These are phyloP conservation scores for Bembecia ichneumoniformis DNA, from an alignment of 2,888 invertebrate genomes.

Conservation along the genomic window DNA sequence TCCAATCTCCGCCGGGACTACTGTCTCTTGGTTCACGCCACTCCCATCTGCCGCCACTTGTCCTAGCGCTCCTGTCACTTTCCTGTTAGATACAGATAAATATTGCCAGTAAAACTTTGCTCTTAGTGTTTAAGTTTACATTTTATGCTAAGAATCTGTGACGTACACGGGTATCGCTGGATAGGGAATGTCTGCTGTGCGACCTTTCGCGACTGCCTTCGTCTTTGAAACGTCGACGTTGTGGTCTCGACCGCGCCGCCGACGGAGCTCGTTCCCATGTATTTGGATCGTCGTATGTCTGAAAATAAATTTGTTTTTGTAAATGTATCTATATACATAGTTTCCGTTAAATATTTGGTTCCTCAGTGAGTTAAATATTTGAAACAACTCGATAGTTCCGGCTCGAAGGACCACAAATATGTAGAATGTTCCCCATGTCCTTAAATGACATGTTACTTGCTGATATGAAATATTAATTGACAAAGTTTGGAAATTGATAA, in stretches of 20 bases:
- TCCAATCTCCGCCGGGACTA: constrained; percentile 49
- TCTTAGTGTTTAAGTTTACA: not conserved
- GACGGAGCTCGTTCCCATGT: constrained; percentile 46
- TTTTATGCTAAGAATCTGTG: not conserved
- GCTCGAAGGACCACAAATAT: too few species aligned
- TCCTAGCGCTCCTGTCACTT: constrained; percentile 53
- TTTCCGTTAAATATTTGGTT: too few species aligned
- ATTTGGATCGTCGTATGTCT: constrained; percentile 65
- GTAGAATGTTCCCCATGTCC: too few species aligned
- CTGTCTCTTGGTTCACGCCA: constrained; percentile 53
- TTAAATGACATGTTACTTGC: too few species aligned
- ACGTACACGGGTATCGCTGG: constrained; percentile 77
- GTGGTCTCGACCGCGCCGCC: constrained; percentile 39
- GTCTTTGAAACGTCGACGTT: constrained; percentile 47
- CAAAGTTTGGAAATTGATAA: too few species aligned
- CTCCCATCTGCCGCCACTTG: constrained; percentile 42
- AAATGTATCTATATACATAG: too few species aligned
- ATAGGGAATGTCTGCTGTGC: constrained; percentile 76
- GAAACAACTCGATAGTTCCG: too few species aligned
- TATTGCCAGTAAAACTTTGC: not conserved
- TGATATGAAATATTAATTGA: too few species aligned
- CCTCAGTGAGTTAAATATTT: too few species aligned
- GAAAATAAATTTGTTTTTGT: constrained; percentile 1
- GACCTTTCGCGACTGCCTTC: constrained; percentile 69
- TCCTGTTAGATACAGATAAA: constrained; percentile 33